Conservation (phyloP, 2,797 vertebrate genomes). For the Pelobates cultripes region DNA sequence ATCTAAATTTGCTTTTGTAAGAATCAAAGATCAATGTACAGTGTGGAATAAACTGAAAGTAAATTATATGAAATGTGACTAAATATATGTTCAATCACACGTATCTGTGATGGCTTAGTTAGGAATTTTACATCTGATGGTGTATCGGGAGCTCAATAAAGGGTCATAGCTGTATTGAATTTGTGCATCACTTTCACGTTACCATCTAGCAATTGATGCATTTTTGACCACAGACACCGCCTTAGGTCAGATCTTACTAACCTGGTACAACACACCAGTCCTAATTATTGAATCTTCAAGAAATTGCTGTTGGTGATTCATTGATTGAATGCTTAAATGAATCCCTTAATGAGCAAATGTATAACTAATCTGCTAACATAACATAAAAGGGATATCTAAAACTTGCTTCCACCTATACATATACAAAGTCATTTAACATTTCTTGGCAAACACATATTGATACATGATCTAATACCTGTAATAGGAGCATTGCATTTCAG, state of each 20-base stretch:
- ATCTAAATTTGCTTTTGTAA: too few species aligned
- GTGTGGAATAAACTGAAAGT: neutral
- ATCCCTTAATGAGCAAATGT: slow-evolving; percentile 80
- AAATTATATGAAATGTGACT: neutral
- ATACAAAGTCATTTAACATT: slow-evolving; percentile 41
- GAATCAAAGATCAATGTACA: too few species aligned
- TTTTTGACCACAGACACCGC: slow-evolving; percentile 96
- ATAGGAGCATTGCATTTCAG: slow-evolving; percentile 11
- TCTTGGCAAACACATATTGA: slow-evolving; percentile 21
- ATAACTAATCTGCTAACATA: slow-evolving; percentile 79
- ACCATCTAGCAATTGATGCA: slow-evolving; percentile 99
- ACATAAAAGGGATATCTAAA: slow-evolving; percentile 46
- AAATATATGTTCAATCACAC: slow-evolving; percentile 3
- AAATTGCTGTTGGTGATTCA: slow-evolving; percentile 98
- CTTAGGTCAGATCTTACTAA: slow-evolving; percentile 96
- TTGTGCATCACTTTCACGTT: slow-evolving; percentile 95
- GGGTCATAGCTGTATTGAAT: slow-evolving; percentile 95
- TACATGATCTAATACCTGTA: slow-evolving; percentile 9
- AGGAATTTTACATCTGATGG: slow-evolving; percentile 16
- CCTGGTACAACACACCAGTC: slow-evolving; percentile 79
- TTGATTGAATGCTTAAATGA: slow-evolving; percentile 98
- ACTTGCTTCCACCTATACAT: slow-evolving; percentile 33
- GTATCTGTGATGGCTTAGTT: slow-evolving; percentile 33
- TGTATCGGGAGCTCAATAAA: slow-evolving; percentile 81
- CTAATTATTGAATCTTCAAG: slow-evolving; percentile 82